These are phyloP conservation scores for Pandemis corylana DNA, from an alignment of 2,888 invertebrate genomes.

Conservation along the genomic window DNA sequence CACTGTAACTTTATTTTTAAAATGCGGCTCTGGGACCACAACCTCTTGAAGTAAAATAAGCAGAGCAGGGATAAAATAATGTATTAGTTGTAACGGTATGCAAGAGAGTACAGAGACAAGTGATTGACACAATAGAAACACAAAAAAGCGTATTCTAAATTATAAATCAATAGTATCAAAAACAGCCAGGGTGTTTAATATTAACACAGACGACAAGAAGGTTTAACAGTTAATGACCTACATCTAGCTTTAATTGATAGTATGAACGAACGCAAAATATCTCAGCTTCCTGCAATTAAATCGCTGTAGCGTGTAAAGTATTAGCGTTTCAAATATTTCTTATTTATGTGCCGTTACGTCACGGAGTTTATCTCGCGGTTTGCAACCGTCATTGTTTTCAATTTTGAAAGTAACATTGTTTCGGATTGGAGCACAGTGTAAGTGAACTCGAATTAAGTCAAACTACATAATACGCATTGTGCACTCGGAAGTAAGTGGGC, in stretches of 20 bases:
- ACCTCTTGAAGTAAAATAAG: too few species aligned
- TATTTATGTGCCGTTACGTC: conserved; percentile 36
- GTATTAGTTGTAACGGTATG: too few species aligned
- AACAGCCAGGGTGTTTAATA: too few species aligned
- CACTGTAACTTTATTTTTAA: too few species aligned
- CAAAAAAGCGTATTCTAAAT: too few species aligned
- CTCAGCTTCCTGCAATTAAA: conserved; percentile 39
- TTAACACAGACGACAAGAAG: too few species aligned
- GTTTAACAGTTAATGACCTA: too few species aligned
- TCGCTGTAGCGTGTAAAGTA: conserved; percentile 33
- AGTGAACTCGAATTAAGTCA: conserved; percentile 42
- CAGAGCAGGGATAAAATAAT: too few species aligned
- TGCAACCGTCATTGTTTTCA: conserved; percentile 35
- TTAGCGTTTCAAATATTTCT: conserved; percentile 39
- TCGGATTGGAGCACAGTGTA: conserved; percentile 42
- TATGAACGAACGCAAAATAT: conserved; percentile 23
- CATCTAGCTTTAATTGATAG: conserved; percentile 31
- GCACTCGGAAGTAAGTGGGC: conserved; percentile 41
- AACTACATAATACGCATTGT: conserved; percentile 27
- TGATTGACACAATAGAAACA: too few species aligned
- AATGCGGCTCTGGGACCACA: too few species aligned
- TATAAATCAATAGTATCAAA: too few species aligned
- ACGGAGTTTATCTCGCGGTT: conserved; percentile 14
- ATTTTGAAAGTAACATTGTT: conserved; percentile 42
- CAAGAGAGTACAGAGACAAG: too few species aligned